Evolutionary conservation across 2,888 invertebrate species (phyloP).

Genomic region (Cataglyphis cursor): DNA sequence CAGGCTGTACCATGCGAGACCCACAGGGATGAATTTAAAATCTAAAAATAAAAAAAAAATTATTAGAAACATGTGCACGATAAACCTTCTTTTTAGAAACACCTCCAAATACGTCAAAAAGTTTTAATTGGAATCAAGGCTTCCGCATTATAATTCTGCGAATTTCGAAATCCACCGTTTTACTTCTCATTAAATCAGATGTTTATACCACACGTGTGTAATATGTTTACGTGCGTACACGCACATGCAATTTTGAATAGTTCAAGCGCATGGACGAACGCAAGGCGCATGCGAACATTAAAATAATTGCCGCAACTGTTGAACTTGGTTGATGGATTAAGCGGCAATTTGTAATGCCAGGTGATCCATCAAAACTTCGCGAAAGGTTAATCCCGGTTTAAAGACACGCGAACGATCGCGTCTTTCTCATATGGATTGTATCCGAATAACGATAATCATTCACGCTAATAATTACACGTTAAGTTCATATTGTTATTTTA

Average conservation of each 20-base stretch:
- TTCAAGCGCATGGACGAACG: slow-evolving; percentile 17
- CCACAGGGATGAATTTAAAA: slow-evolving; percentile 23
- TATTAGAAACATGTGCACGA: no score
- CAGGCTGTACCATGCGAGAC: slow-evolving; percentile 11
- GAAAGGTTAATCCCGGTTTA: slow-evolving; percentile 53
- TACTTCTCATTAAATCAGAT: not conserved
- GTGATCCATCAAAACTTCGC: slow-evolving; percentile 57
- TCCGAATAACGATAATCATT: slow-evolving; percentile 21
- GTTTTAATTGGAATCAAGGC: not conserved
- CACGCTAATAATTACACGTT: slow-evolving; percentile 25
- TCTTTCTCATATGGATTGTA: not conserved
- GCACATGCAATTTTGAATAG: slow-evolving; percentile 24
- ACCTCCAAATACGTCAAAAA: not conserved
- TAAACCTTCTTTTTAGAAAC: no score
- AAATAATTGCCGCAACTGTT: slow-evolving; percentile 51
- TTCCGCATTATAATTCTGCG: not conserved
- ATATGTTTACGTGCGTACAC: slow-evolving; percentile 6
- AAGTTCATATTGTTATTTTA: not conserved
- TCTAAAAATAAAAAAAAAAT: not conserved
- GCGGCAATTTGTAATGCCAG: slow-evolving; percentile 56
- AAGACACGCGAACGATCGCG: slow-evolving; percentile 51
- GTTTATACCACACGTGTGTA: not conserved
- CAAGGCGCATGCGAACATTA: slow-evolving; percentile 16
- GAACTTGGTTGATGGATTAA: slow-evolving; percentile 56
- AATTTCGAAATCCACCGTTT: not conserved